Evolutionary conservation across 2,888 invertebrate genomes (phyloP), one percentile per base, ranked within the genome.

Genomic region (Lordiphosa fenestrarum): DNA sequence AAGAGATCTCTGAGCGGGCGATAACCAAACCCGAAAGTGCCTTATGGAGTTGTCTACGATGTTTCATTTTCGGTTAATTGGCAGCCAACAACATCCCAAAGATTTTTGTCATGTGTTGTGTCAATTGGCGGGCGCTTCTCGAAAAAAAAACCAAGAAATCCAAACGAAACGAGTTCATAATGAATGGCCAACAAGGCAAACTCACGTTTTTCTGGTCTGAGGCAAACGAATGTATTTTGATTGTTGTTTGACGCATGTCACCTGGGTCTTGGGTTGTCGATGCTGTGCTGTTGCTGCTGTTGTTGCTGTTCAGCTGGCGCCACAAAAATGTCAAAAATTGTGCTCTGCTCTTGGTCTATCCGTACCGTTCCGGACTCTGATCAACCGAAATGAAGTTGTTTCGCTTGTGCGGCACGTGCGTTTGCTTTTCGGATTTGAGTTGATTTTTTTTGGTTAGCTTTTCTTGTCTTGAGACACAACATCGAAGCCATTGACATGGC

Each of bases 241-340:
- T 77, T 80, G 71, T 80, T 81, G 84, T 77, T 83, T 80, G 84
- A 83, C 81, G 83, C 80, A 83, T 77, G 77, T 81, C 81, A 80
- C 66, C 68, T 65, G 80, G 61, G 57, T 51, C 53, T 58, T 42
- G 36, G 38, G 40, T 49, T 53, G 35, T n/a, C 55, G 41, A 39
- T 65, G 52, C 42, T 49, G 57, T 15, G 57, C 36, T 53, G 62
- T 36, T 59, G 56, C 19, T 70, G 69, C 69, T 71, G 57, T 38
- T 53, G 62, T 36, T 59, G 56, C 19, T 70, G 69, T 71, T 71
- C 37, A 25, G 77, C 70, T 77, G 77, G 77, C 77, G 77, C 77
- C 77, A 77, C 82, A 82, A 75, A 77, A 77, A 77, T 77, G 77
- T 82, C 77, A 82, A 77, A 77, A 77, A 77, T 78, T 78, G 82